These are phyloP conservation scores for Argyra leucocephala DNA, from an alignment of 2,888 invertebrate species.

Conservation along the genomic window DNA sequence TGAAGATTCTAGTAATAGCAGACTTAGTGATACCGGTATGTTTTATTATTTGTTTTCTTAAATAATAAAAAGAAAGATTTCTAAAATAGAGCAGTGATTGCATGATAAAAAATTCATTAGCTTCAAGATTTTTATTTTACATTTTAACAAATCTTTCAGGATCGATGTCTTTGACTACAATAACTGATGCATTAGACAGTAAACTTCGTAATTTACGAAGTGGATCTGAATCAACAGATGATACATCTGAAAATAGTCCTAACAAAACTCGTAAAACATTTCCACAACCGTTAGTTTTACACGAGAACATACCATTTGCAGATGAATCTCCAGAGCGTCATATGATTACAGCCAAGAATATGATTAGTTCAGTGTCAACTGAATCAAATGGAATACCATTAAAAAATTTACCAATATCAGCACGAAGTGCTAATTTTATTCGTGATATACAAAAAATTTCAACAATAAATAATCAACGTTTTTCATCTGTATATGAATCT, in stretches of 20 bases:
- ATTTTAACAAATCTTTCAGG: too few species aligned
- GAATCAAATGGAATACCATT: slow-evolving; percentile 18
- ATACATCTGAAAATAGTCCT: slow-evolving; percentile 40
- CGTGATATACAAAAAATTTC: slow-evolving; percentile 28
- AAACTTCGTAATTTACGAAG: slow-evolving; percentile 66
- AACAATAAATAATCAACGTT: slow-evolving; percentile 24
- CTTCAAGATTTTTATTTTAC: too few species aligned
- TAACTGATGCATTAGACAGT: slow-evolving; percentile 77
- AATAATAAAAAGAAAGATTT: background rate
- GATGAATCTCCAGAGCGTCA: slow-evolving; percentile 55
- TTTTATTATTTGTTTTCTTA: background rate
- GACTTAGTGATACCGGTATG: slow-evolving; percentile 40
- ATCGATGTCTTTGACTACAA: slow-evolving; percentile 71
- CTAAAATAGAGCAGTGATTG: too few species aligned
- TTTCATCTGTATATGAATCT: slow-evolving; percentile 35
- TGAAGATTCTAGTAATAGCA: slow-evolving; percentile 39
- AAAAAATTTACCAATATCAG: slow-evolving; percentile 14
- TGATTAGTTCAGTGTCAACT: slow-evolving; percentile 16
- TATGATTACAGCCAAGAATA: slow-evolving; percentile 30
- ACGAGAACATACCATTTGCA: slow-evolving; percentile 60
- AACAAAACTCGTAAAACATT: slow-evolving; percentile 24
- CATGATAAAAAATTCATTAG: too few species aligned
- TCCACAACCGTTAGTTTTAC: slow-evolving; percentile 36
- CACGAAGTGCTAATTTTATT: slow-evolving; percentile 22
- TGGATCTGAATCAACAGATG: slow-evolving; percentile 54